Evolutionary conservation across 2,888 invertebrate genomes (phyloP), one percentile per base, ranked within the genome.

Genomic region (Drosophila greeni): DNA sequence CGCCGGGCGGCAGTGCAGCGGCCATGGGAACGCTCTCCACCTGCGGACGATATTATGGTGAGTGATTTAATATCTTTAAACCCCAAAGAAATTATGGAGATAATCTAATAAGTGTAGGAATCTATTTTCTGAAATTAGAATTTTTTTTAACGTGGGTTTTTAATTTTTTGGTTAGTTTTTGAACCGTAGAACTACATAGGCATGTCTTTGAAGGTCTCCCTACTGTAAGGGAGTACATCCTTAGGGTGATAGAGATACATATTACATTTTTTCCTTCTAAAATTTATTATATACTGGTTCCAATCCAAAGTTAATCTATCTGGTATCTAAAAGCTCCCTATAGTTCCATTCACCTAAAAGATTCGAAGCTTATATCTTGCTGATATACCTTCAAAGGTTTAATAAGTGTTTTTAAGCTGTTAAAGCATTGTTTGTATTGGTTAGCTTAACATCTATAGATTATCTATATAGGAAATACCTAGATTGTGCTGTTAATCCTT

Each of bases 41-140:
- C 5, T 76, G 72, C 47, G 80, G 75, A 29, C 59, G 77, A 42
- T 66, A 54, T 53, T 74, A 52, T 36, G 78, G 78, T 78, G 24
- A 82, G 78, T 70, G 16, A n/a, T 9, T 5, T 29, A 34, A 12
- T 2, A 18, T 18, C 18, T 9, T 9, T 11, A 9, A 2, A 9
- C 26, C 9, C 26, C 0, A 29, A 29, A 29, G 26, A 29, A 4
- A 29, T 29, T 29, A 29, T 3, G 9, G 3, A 9, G 26, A 29
- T 9, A 8, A 11, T 29, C 26, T 9, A 29, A 29, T 29, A 29
- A 29, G 26, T 29, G 9, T 29, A 9, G 9, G 26, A 29, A 29
- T 9, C 3, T 26, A 26, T 3, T 11, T 24, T 42, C 9, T 1
- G n/a, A n/a, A n/a, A n/a, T n/a, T n/a, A n/a, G n/a, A n/a, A n/a